Conservation (phyloP, 92 coral and sea anemone genomes). For the Porites evermanni region DNA sequence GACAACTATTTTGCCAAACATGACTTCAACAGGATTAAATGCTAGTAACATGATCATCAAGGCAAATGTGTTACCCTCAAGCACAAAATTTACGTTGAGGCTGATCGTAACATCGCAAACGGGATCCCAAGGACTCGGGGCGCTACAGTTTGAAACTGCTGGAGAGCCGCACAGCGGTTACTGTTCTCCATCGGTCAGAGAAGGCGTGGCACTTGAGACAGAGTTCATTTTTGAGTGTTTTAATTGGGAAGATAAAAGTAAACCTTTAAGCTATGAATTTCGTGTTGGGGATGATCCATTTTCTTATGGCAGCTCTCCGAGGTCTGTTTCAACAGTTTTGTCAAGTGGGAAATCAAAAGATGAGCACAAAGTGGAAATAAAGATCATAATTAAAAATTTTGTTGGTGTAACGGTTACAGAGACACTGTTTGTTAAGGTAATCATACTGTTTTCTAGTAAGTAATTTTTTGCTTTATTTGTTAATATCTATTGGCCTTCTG, state of each 20-base stretch:
- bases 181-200: not conserved
- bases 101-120: not conserved
- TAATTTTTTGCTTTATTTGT: no score
- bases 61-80: not conserved
- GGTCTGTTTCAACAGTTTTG: conserved; percentile 1
- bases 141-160: conserved; percentile 8
- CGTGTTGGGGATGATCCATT: not conserved
- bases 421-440: conserved; percentile 16
- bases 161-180: conserved; percentile 2
- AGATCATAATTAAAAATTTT: not conserved
- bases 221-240: conserved; percentile 6
- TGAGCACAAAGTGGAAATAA: not conserved
- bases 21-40: conserved; percentile 7
- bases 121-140: conserved; percentile 2
- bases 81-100: not conserved
- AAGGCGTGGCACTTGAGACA: conserved; percentile 13
- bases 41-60: conserved; percentile 8
- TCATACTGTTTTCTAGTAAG: not conserved
- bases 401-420: conserved; percentile 6
- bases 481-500: no score
- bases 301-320: conserved; percentile 14
- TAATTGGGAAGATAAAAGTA: conserved; percentile 14
- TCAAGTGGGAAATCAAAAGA: not conserved
- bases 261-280: not conserved
- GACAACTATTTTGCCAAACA: not conserved